Evolutionary conservation across 2,888 invertebrate genomes (phyloP).

Genomic region (Margaritifera margaritifera): DNA sequence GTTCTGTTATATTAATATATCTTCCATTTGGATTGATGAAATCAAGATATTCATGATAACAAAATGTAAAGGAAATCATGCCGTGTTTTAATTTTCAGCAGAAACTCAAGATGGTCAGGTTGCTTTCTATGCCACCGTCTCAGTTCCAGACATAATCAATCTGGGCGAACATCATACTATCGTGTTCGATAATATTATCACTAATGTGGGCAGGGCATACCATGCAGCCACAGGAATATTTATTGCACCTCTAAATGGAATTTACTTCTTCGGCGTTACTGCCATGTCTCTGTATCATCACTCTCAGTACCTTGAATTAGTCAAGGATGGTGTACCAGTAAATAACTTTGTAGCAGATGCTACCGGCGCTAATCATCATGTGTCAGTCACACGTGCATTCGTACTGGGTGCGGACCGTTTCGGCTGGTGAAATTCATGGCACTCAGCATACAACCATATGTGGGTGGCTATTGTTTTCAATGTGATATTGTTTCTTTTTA

Average conservation of each 20-base stretch:
- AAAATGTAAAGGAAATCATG: no score
- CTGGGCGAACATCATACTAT: neutral
- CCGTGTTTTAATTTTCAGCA: no score
- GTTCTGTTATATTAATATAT: no score
- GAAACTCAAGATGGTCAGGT: no score
- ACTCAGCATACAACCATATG: neutral
- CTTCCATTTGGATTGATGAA: no score
- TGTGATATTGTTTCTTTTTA: no score
- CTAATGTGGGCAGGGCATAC: neutral
- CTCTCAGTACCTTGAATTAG: constrained; percentile 1
- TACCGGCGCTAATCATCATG: neutral
- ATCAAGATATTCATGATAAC: no score
- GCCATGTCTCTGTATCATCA: neutral
- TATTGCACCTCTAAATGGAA: neutral
- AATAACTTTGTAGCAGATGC: neutral
- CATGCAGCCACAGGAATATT: neutral
- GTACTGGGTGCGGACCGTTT: neutral
- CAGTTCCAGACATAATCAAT: no score
- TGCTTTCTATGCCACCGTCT: no score
- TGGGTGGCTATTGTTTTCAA: neutral
- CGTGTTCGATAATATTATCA: neutral
- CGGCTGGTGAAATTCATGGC: neutral
- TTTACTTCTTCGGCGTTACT: constrained; percentile 1
- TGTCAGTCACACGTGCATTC: neutral
- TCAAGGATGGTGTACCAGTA: neutral